phyloP scores from a whole-genome alignment of 2,113 vertebrate species.

The Upupa epops region DNA sequence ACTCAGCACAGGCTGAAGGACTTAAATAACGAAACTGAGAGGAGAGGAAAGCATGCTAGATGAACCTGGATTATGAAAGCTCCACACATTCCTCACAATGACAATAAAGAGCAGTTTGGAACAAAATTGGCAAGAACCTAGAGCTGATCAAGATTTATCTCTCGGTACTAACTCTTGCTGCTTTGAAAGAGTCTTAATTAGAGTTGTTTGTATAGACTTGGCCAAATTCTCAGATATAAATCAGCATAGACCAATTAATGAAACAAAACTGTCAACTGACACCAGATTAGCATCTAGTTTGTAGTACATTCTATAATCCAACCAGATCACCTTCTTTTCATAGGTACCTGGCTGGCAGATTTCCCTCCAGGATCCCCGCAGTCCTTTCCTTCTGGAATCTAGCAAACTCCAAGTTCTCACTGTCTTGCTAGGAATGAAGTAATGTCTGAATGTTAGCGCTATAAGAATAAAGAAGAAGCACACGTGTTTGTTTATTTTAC shows the following conservation, averaged over 20 bases:
- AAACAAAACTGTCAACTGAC: background rate
- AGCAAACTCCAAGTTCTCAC: background rate
- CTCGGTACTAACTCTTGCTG: background rate
- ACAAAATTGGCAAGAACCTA: background rate
- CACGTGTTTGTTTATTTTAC: background rate
- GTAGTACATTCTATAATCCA: background rate
- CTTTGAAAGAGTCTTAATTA: background rate
- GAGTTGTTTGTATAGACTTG: background rate
- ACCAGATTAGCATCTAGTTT: background rate
- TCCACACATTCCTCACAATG: background rate
- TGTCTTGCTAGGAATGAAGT: background rate
- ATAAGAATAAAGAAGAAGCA: background rate
- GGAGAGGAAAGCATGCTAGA: background rate
- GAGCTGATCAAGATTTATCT: background rate
- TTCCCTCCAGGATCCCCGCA: background rate
- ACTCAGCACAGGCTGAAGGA: background rate
- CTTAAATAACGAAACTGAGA: background rate
- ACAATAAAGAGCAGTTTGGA: background rate
- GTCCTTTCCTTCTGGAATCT: background rate
- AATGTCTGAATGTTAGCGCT: background rate
- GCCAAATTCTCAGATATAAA: background rate
- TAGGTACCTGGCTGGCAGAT: background rate
- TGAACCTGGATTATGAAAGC: background rate
- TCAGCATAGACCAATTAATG: slow-evolving; percentile 1
- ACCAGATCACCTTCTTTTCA: background rate